Evolutionary conservation across 2,113 vertebrate species (phyloP).

Genomic region (Felis chaus): DNA sequence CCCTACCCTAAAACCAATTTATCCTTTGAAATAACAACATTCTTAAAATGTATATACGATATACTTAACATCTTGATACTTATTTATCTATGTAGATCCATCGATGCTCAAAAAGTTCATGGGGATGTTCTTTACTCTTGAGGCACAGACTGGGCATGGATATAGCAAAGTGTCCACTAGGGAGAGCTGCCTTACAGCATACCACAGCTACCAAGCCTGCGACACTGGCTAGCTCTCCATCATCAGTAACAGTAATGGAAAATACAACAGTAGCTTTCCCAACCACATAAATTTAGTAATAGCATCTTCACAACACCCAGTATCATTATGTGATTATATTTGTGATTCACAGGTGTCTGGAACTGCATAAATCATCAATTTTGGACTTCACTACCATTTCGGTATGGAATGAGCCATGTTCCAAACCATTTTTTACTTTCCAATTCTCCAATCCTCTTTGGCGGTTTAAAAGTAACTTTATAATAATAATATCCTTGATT

Average conservation of each 20-base stretch:
- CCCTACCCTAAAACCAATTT: neutral
- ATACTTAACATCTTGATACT: neutral
- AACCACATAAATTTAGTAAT: neutral
- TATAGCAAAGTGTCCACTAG: constrained; percentile 71
- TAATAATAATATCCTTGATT: neutral
- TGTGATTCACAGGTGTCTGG: neutral
- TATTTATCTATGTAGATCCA: neutral
- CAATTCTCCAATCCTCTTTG: neutral
- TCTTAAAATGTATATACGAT: neutral
- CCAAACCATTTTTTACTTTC: neutral
- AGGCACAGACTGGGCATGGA: neutral
- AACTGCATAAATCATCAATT: neutral
- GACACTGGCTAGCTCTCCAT: neutral
- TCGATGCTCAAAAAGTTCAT: neutral
- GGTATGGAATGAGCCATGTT: neutral
- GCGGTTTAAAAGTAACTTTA: neutral
- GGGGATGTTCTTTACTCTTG: neutral
- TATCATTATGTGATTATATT: neutral
- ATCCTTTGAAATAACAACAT: neutral
- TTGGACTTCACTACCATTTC: neutral
- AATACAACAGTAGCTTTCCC: neutral
- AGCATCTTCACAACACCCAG: neutral
- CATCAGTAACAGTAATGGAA: constrained; percentile 40
- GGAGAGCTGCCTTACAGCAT: constrained; percentile 74
- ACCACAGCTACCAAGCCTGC: neutral